Base-by-base conservation (phyloP, 64 coral and sea anemone species). In the Stichodactyla mertensii region DNA sequence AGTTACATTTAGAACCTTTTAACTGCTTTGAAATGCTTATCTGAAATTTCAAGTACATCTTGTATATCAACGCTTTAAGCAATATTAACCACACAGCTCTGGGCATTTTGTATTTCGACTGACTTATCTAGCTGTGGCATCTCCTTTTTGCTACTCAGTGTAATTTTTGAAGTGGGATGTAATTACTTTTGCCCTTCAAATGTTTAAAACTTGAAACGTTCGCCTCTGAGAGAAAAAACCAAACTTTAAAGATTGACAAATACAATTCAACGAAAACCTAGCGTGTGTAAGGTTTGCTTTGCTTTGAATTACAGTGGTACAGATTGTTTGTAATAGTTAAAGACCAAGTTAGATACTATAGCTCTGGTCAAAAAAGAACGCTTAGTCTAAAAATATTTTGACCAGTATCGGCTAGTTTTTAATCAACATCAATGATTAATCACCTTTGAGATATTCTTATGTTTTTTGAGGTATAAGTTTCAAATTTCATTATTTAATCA, bases 401-500 rank as follows among this genome's bases (percentile, higher is more conserved):
- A 15, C 14, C 59, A 61, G 59, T 61, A 61, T 61, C 18, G 14
- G 13, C 13, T 61, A 13, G 64, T 6, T 74, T 74, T 74, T 58
- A 58, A 58, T 9, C 8, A 58, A 15, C 56, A 27, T 27, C 69
- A 12, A 12, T 74, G 7, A 14, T 74, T 12, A 74, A 26, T 13
- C 23, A 26, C 24, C 23, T 27, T 27, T 31, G 22, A 13, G 6
- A 27, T 6, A 27, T 31, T 74, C 24, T 13, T 74, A 31, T 74
- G 10, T 31, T 31, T n/a, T 31, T 31, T n/a, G 14, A 74, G 69
- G 11, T 74, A 74, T 36, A 74, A 26, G 64, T 74, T 74, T 31
- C 22, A 74, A 74, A 74, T 26, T 74, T 74, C 24, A 74, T 74
- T 74, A 74, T 31, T 31, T 31, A 74, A 74, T 74, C n/a, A 74